Conservation (phyloP, 2,888 invertebrate species). For the Cheiracanthium punctorium region DNA sequence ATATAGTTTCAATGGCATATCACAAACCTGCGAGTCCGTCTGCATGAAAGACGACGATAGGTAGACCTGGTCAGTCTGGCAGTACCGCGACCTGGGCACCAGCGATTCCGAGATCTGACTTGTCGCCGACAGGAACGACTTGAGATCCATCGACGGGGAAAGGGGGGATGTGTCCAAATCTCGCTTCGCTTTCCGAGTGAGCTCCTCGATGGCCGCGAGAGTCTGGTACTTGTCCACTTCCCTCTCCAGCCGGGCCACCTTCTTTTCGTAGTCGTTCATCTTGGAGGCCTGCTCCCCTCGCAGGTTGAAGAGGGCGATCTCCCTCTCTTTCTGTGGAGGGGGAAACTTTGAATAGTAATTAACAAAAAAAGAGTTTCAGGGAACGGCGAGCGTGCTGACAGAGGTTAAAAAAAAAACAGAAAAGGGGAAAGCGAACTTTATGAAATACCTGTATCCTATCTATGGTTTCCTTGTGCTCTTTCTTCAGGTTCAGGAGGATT, state of each 20-base stretch:
- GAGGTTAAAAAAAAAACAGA: background rate
- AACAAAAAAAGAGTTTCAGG: background rate
- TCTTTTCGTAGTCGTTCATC: constrained; percentile 76
- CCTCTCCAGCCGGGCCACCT: constrained; percentile 77
- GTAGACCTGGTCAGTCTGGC: constrained; percentile 60
- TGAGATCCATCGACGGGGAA: constrained; percentile 49
- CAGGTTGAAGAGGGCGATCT: constrained; percentile 71
- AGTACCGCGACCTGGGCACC: constrained; percentile 42
- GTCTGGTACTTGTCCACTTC: constrained; percentile 81
- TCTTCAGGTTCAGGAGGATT: constrained; percentile 76
- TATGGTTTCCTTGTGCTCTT: constrained; percentile 77
- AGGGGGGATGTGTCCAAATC: constrained; percentile 77
- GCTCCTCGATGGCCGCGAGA: constrained; percentile 79
- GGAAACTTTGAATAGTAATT: background rate
- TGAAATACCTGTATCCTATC: constrained; percentile 75
- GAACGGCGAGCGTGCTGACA: background rate
- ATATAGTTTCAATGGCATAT: too few species aligned
- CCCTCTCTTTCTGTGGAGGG: constrained; percentile 72
- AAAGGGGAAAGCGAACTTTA: too few species aligned
- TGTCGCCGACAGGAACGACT: constrained; percentile 44
- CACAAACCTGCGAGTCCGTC: constrained; percentile 44
- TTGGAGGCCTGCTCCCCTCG: constrained; percentile 76
- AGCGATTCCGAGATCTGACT: constrained; percentile 49
- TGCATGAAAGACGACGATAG: constrained; percentile 32
- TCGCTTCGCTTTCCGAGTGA: constrained; percentile 79